These are phyloP conservation scores for Elachura formosa DNA, from an alignment of 2,113 vertebrate genomes.

Conservation along the genomic window DNA sequence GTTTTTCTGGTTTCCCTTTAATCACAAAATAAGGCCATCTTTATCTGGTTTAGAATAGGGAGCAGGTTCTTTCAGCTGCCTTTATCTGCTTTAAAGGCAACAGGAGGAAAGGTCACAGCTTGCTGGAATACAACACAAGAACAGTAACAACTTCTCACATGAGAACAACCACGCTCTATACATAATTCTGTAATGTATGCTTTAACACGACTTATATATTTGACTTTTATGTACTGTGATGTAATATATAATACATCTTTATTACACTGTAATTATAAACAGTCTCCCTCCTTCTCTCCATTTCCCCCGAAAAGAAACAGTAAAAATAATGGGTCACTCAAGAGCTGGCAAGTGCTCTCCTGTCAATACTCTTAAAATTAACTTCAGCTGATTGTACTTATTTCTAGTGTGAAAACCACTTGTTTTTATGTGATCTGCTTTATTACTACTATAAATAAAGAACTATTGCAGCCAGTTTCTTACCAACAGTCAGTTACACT, in stretches of 20 bases:
- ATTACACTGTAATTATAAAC: not conserved
- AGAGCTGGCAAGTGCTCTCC: not conserved
- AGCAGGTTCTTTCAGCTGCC: not conserved
- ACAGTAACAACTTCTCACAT: not conserved
- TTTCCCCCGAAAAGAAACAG: not conserved
- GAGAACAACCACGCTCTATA: not conserved
- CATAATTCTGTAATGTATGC: not conserved
- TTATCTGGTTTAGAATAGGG: not conserved
- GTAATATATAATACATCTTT: not conserved
- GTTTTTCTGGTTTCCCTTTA: not conserved
- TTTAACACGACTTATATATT: not conserved
- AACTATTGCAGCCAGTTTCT: not conserved
- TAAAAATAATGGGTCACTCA: not conserved
- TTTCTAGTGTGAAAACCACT: slow-evolving; percentile 24
- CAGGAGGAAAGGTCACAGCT: not conserved
- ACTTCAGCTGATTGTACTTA: slow-evolving; percentile 21
- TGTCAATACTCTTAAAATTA: not conserved
- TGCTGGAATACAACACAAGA: not conserved
- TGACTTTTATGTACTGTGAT: not conserved
- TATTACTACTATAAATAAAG: slow-evolving; percentile 18
- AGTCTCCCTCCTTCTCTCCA: not conserved
- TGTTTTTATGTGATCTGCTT: slow-evolving; percentile 13
- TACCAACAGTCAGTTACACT: not conserved
- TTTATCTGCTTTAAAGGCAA: not conserved
- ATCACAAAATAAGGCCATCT: not conserved